Evolutionary conservation across 2,797 vertebrate genomes (phyloP).

Genomic region (Oreonectes daqikongensis): DNA sequence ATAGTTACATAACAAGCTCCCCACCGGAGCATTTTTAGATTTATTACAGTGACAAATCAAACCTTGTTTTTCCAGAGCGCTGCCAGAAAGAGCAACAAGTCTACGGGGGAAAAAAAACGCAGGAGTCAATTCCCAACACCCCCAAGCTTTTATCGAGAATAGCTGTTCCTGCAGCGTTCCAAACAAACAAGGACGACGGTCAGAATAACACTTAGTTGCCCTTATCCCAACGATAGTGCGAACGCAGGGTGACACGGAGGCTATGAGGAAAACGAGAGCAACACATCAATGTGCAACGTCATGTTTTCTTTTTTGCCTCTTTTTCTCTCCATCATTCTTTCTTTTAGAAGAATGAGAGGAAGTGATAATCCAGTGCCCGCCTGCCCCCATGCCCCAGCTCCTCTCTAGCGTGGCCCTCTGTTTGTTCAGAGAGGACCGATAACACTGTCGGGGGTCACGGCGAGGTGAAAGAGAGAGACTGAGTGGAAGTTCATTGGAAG

Average conservation of each 20-base stretch:
- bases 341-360: slow-evolving; percentile 67
- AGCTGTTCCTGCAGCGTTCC: slow-evolving; percentile 64
- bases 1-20: slow-evolving; percentile 34
- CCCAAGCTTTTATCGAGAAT: slow-evolving; percentile 63
- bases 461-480: slow-evolving; percentile 83
- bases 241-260: slow-evolving; percentile 27
- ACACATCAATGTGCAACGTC: slow-evolving; percentile 56
- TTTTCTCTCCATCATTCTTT: slow-evolving; percentile 54
- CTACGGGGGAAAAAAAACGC: slow-evolving; percentile 38
- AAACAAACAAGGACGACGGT: slow-evolving; percentile 73
- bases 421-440: slow-evolving; percentile 66
- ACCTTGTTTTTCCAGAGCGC: slow-evolving; percentile 44
- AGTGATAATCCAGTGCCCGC: slow-evolving; percentile 60
- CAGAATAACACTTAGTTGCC: slow-evolving; percentile 71
- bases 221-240: slow-evolving; percentile 57
- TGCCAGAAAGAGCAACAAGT: slow-evolving; percentile 46
- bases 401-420: slow-evolving; percentile 54
- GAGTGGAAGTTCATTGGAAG: slow-evolving; percentile 88
- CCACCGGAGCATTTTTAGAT: slow-evolving; percentile 33
- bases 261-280: slow-evolving; percentile 43
- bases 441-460: slow-evolving; percentile 75
- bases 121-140: slow-evolving; percentile 42
- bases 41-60: slow-evolving; percentile 51
- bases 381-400: slow-evolving; percentile 51
- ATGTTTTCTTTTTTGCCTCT: slow-evolving; percentile 52